A percentile compares a stretch with the other conserved stretches of the same genome.
phyloP scores from a whole-genome alignment of 1,140 invertebrate species.

The Solen grandis region DNA sequence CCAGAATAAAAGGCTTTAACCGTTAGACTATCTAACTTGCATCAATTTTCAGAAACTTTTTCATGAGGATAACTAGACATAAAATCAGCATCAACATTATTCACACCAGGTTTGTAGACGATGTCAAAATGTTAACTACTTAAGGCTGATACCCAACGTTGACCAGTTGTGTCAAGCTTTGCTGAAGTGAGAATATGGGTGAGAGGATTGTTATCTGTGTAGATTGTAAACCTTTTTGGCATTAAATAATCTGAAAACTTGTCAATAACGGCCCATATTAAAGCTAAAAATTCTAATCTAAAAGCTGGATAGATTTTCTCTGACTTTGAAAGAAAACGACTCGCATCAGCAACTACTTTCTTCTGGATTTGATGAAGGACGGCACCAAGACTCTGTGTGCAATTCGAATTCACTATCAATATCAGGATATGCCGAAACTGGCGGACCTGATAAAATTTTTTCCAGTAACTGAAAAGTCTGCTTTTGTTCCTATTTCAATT shows the following conservation, averaged over 20 bases:
- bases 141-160: neutral
- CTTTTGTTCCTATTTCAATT: neutral
- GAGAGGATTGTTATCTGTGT: too few species aligned
- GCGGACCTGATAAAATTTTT: neutral
- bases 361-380: too few species aligned
- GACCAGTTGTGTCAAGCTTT: neutral
- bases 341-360: too few species aligned
- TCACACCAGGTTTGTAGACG: neutral
- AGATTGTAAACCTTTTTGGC: too few species aligned
- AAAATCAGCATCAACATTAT: neutral
- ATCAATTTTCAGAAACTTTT: neutral
- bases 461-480: neutral
- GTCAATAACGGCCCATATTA: too few species aligned
- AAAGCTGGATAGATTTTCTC: too few species aligned
- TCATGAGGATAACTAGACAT: neutral
- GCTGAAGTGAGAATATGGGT: too few species aligned
- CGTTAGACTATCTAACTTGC: neutral
- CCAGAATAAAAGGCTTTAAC: neutral
- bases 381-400: too few species aligned
- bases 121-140: neutral
- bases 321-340: neutral
- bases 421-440: too few species aligned
- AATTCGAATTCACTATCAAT: too few species aligned
- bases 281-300: too few species aligned
- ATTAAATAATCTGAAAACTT: too few species aligned